Conservation (phyloP, 1,140 invertebrate species). For the Drosophila malerkotliana region DNA sequence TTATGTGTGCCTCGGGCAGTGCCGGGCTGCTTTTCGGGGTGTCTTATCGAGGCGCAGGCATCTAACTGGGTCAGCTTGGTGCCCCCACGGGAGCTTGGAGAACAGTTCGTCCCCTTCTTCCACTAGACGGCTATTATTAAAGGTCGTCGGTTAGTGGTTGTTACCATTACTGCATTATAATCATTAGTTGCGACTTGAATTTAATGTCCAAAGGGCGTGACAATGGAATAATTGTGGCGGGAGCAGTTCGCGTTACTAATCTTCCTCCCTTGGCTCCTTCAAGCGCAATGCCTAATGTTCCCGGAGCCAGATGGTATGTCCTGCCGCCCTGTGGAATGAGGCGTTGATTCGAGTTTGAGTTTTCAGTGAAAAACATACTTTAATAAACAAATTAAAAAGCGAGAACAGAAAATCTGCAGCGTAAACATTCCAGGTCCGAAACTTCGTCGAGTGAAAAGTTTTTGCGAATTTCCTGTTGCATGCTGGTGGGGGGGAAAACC, state of each 20-base stretch:
- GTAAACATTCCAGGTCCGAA: slow-evolving; percentile 30
- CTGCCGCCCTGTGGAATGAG: too few species aligned
- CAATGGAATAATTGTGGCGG: slow-evolving; percentile 62
- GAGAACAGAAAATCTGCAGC: slow-evolving; percentile 24
- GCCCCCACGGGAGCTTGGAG: slow-evolving; percentile 3
- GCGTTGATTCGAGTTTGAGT: not conserved
- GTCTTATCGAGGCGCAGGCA: slow-evolving; percentile 47
- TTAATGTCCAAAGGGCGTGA: slow-evolving; percentile 33
- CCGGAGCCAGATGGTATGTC: too few species aligned
- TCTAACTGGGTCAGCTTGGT: slow-evolving; percentile 68
- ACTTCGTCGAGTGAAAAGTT: slow-evolving; percentile 46
- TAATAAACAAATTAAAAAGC: slow-evolving; percentile 48
- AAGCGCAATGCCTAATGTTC: too few species aligned
- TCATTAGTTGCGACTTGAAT: slow-evolving; percentile 64
- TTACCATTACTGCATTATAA: slow-evolving; percentile 40
- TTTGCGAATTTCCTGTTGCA: slow-evolving; percentile 52
- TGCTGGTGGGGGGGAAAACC: slow-evolving; percentile 24
- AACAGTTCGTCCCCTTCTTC: not conserved
- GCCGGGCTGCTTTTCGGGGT: slow-evolving; percentile 6
- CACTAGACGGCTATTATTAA: slow-evolving; percentile 46
- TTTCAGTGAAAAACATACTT: slow-evolving; percentile 32
- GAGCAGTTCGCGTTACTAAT: slow-evolving; percentile 41
- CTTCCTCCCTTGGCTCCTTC: not conserved
- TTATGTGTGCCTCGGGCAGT: slow-evolving; percentile 17
- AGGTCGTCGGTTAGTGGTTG: slow-evolving; percentile 27